These are phyloP conservation scores for Sus cebifrons DNA, from an alignment of 2,797 vertebrate genomes.

Conservation along the genomic window DNA sequence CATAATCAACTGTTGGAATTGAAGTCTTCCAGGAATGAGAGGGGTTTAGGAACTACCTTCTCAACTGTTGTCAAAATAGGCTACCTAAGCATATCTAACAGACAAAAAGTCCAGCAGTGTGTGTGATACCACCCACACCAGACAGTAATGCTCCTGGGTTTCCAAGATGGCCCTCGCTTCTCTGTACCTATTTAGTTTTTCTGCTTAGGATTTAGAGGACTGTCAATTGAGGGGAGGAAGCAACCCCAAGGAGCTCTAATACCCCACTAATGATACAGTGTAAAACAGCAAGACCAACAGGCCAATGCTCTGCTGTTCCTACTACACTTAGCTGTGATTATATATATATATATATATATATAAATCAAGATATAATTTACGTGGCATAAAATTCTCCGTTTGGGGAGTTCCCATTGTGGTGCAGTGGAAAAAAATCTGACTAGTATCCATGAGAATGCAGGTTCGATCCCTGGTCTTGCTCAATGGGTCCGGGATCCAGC, in stretches of 20 bases:
- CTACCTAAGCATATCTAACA: slow-evolving; percentile 25
- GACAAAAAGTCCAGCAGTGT: slow-evolving; percentile 27
- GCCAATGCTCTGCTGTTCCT: slow-evolving; percentile 17
- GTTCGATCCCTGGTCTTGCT: too few species aligned
- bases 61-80: slow-evolving; percentile 74
- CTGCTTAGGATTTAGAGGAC: slow-evolving; percentile 19
- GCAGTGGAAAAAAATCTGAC: too few species aligned
- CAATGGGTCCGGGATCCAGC: too few species aligned
- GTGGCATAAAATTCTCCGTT: neutral
- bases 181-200: slow-evolving; percentile 17
- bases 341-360: neutral
- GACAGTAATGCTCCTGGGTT: neutral
- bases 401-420: too few species aligned
- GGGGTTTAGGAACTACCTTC: slow-evolving; percentile 50
- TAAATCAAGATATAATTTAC: neutral
- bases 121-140: slow-evolving; percentile 36
- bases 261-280: neutral
- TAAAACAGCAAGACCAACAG: neutral
- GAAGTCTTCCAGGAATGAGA: slow-evolving; percentile 42
- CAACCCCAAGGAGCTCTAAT: neutral
- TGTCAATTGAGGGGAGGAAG: neutral
- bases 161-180: neutral
- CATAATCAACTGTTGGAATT: slow-evolving; percentile 66
- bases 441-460: too few species aligned
- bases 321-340: neutral